Evolutionary conservation across 2,113 vertebrate species (phyloP).

Genomic region (Sialia sialis): DNA sequence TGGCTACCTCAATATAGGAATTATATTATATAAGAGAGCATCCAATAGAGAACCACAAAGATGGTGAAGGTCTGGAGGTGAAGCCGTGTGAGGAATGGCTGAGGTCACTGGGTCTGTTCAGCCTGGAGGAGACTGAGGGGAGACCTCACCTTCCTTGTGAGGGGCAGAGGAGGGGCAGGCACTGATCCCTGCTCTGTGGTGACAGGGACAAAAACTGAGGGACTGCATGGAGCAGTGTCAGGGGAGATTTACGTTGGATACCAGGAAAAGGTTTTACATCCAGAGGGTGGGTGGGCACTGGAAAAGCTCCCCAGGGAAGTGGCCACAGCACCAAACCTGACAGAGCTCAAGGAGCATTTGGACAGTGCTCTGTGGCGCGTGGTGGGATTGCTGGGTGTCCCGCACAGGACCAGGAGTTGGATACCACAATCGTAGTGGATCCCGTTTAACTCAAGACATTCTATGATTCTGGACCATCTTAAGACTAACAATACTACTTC

Average conservation of each 20-base stretch:
- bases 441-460: neutral
- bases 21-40: neutral
- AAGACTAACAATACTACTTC: neutral
- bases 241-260: fast-evolving
- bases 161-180: neutral
- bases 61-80: neutral
- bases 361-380: neutral
- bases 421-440: fast-evolving
- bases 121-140: neutral
- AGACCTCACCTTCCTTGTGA: fast-evolving
- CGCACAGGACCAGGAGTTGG: neutral
- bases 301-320: neutral
- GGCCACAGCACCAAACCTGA: neutral
- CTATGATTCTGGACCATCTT: neutral
- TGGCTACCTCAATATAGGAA: neutral
- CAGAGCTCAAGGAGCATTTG: neutral
- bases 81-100: fast-evolving
- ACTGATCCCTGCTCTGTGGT: neutral
- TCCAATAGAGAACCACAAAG: neutral
- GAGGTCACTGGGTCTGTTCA: neutral
- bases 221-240: neutral
- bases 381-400: neutral
- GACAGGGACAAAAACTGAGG: neutral
- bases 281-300: fast-evolving
- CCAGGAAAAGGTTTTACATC: neutral